These are phyloP conservation scores for Frankliniella fusca DNA, from an alignment of 2,888 invertebrate species.

Conservation along the genomic window DNA sequence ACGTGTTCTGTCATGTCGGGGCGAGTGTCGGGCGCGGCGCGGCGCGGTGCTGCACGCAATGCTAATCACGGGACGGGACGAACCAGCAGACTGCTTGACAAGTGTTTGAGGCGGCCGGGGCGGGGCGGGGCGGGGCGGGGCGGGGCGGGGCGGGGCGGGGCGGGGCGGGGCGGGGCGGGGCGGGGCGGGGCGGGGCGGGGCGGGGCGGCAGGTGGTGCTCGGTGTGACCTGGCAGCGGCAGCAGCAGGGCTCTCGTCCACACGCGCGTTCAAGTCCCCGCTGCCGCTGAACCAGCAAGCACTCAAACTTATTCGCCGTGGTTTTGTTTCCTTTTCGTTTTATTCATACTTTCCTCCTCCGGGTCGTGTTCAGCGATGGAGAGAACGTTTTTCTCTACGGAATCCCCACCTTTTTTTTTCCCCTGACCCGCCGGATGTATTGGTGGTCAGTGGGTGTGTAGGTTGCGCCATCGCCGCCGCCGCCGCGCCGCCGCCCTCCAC, in stretches of 20 bases:
- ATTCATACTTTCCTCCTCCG: too few relatives aligned
- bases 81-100: neutral
- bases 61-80: neutral
- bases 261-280: slow-evolving; percentile 10
- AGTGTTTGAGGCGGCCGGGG: neutral
- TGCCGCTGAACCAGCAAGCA: neutral
- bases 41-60: neutral
- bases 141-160: neutral
- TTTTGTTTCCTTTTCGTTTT: too few relatives aligned
- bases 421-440: too few relatives aligned
- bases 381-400: too few relatives aligned
- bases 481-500: neutral
- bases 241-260: neutral
- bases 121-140: neutral
- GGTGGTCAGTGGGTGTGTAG: neutral
- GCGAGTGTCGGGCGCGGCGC: neutral
- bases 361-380: too few relatives aligned
- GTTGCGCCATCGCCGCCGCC: neutral
- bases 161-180: neutral
- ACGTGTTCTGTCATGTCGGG: slow-evolving; percentile 22
- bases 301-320: too few relatives aligned
- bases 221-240: neutral
- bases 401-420: too few relatives aligned
- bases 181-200: neutral
- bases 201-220: neutral